Evolutionary conservation across 2,888 invertebrate species (phyloP).

Genomic region (Caenorhabditis drosophilae): DNA sequence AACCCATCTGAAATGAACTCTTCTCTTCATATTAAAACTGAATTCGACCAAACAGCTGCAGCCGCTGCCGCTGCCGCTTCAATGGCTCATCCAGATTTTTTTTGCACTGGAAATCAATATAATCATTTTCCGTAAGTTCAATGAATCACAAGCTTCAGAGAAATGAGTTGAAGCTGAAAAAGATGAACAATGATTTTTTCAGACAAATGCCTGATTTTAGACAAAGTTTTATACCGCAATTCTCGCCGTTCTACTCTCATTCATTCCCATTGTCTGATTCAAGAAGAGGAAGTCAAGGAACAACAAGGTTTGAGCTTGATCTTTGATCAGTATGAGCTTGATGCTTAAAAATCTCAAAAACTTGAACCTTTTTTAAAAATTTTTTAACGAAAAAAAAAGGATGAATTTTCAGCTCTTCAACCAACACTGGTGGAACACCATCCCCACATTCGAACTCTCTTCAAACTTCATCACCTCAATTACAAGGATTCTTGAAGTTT

Average conservation of each 20-base stretch:
- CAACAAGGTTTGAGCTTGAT: constrained; percentile 23
- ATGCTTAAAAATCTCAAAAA: no score
- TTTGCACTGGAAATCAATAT: no score
- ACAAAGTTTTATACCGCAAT: neutral
- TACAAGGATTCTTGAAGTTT: constrained; percentile 33
- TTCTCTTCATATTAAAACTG: constrained; percentile 21
- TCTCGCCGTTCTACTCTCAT: constrained; percentile 15
- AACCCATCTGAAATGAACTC: no score
- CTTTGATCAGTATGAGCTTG: neutral
- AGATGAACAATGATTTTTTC: neutral
- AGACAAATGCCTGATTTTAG: neutral
- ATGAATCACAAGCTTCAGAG: neutral
- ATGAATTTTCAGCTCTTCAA: constrained; percentile 7
- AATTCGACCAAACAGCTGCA: constrained; percentile 17
- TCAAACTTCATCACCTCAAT: constrained; percentile 35
- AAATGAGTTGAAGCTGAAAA: neutral
- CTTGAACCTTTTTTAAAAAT: neutral
- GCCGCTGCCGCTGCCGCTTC: constrained; percentile 10
- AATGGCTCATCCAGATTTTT: no score
- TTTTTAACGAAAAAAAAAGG: no score
- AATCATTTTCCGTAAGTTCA: no score
- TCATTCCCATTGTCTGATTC: constrained; percentile 14
- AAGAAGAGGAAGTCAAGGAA: constrained; percentile 44
- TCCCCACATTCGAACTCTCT: constrained; percentile 34
- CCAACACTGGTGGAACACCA: constrained; percentile 39